A percentile compares a stretch with the other conserved stretches of the same genome.
phyloP scores from a whole-genome alignment of 1,140 invertebrate genomes.

The Proales similis region DNA sequence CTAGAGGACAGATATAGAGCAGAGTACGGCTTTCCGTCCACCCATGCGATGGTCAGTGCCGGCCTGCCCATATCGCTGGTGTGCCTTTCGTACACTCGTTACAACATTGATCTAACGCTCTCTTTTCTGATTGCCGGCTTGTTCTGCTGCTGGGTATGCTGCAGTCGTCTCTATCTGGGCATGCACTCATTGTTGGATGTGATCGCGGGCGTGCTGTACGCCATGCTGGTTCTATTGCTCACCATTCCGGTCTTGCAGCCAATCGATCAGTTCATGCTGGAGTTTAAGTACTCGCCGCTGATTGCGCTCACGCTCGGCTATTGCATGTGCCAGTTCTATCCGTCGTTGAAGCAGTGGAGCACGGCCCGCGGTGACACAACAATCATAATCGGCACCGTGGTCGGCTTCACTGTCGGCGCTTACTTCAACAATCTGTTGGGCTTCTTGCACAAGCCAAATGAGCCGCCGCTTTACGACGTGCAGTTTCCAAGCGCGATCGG shows the following conservation, averaged over 20 bases:
- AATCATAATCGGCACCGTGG: slow-evolving; percentile 65
- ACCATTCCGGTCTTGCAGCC: slow-evolving; percentile 66
- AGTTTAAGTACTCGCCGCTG: slow-evolving; percentile 61
- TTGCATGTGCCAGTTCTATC: slow-evolving; percentile 63
- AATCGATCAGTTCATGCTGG: slow-evolving; percentile 66
- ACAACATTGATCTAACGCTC: slow-evolving; percentile 22
- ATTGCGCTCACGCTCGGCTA: slow-evolving; percentile 61
- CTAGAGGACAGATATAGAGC: slow-evolving; percentile 74
- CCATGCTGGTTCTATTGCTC: slow-evolving; percentile 62
- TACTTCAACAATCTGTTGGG: slow-evolving; percentile 75
- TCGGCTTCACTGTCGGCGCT: slow-evolving; percentile 69
- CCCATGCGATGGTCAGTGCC: slow-evolving; percentile 72
- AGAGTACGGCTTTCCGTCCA: slow-evolving; percentile 87
- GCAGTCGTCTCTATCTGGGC: slow-evolving; percentile 77
- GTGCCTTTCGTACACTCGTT: slow-evolving; percentile 13
- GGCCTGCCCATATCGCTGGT: slow-evolving; percentile 35
- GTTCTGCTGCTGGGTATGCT: slow-evolving; percentile 58
- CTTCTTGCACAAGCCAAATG: slow-evolving; percentile 55
- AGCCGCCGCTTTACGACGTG: slow-evolving; percentile 56
- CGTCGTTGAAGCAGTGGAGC: slow-evolving; percentile 53
- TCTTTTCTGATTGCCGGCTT: not conserved
- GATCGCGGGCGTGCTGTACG: slow-evolving; percentile 57
- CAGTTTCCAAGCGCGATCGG: slow-evolving; percentile 68
- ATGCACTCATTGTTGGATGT: slow-evolving; percentile 58
- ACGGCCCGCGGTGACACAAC: slow-evolving; percentile 72